Evolutionary conservation across 2,797 vertebrate genomes (phyloP).

Genomic region (Oceanodroma leucorhoa): DNA sequence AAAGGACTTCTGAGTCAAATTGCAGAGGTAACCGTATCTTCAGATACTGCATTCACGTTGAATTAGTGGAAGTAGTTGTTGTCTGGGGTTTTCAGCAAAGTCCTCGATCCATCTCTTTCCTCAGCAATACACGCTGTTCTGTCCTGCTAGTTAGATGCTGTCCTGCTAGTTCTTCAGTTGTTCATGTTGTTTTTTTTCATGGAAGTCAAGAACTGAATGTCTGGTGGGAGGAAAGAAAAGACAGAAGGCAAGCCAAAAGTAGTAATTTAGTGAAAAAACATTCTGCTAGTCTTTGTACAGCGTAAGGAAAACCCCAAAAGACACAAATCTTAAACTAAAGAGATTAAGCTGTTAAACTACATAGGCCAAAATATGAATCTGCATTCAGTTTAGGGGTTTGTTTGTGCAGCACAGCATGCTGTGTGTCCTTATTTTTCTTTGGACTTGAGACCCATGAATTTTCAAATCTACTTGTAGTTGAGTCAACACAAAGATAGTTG

Average conservation of each 20-base stretch:
- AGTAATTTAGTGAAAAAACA: slow-evolving; percentile 33
- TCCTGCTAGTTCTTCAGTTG: not conserved
- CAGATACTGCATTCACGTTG: not conserved
- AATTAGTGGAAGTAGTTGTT: not conserved
- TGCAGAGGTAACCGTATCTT: not conserved
- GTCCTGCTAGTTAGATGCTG: not conserved
- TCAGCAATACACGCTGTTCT: not conserved
- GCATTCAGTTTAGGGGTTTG: not conserved
- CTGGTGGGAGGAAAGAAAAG: slow-evolving; percentile 43
- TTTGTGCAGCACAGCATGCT: slow-evolving; percentile 21
- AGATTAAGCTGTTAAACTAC: slow-evolving; percentile 41
- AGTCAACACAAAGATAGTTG: slow-evolving; percentile 34
- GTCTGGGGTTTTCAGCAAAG: not conserved
- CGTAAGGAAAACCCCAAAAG: slow-evolving; percentile 14
- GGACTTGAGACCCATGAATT: slow-evolving; percentile 38
- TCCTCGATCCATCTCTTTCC: not conserved
- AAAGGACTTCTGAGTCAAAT: not conserved
- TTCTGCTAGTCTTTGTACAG: slow-evolving; percentile 27
- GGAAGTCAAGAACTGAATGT: slow-evolving; percentile 3
- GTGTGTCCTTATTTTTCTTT: slow-evolving; percentile 15
- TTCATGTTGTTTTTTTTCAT: not conserved
- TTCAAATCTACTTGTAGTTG: slow-evolving; percentile 38
- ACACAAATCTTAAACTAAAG: slow-evolving; percentile 27
- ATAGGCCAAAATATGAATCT: slow-evolving; percentile 5
- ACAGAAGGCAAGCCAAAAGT: slow-evolving; percentile 48